Base-by-base conservation (phyloP, 1,140 invertebrate genomes). In the Sycobia sp. region DNA sequence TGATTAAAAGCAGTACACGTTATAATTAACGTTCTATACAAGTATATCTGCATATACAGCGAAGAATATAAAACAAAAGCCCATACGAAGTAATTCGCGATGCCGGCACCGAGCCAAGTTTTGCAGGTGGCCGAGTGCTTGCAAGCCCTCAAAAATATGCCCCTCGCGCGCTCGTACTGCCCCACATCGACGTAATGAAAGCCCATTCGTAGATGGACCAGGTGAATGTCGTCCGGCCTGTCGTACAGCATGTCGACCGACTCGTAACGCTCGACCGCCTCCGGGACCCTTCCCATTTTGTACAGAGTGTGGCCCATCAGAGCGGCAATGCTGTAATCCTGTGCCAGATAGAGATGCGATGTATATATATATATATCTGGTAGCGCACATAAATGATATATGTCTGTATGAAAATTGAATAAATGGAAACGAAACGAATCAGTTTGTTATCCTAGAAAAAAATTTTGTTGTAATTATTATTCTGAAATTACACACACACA, bases 61-160 rank as follows among this genome's bases (percentile, higher is more conserved):
- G n/a, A n/a, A n/a, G n/a, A n/a, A n/a, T n/a, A n/a, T n/a, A n/a
- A n/a, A n/a, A n/a, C n/a, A n/a, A n/a, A n/a, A n/a, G n/a, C n/a
- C n/a, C n/a, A n/a, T n/a, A n/a, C n/a, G n/a, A n/a, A 43, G 22
- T 73, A 80, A 49, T 58, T 71, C 18, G 72, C 64, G 29, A 75
- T 73, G 41, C 80, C 79, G 4, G 74, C 58, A 1, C 76, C 73
- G 0, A 80, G 62, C 79, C 80, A 82, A 32, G 72, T 71, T 50
- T 72, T 57, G 8, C 71, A 71, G 3, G 73, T 74, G 0, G 74
- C 72, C 3, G 67, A 73, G 14, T 16, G 47, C 29, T 65, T 55
- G 29, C 73, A 74, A 8, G 68, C 59, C 8, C 41, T 64, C n/a
- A 74, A 54, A 62, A 77, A 76, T 9, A 69, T 11, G 27, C 55